Base-by-base conservation (phyloP, 2,888 invertebrate species). In the Drosophila formosana region DNA sequence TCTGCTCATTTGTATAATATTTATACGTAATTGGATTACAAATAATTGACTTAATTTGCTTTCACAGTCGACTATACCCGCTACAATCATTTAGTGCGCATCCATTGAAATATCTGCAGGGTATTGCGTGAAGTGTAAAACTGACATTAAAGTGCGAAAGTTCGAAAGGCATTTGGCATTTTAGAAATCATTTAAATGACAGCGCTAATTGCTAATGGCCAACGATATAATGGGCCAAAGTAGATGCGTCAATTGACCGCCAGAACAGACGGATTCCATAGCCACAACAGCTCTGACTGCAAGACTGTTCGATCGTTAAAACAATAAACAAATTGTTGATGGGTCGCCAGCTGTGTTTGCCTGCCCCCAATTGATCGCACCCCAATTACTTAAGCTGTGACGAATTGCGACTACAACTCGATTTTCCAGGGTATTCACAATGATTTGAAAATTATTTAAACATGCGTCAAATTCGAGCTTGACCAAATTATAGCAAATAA, bases 201-300 rank as follows among this genome's bases (percentile, higher is more conserved):
- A 52, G 80, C 68, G 83, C 69, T 80, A 80, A 80, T 80, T 80
- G 77, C 86, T 46, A 61, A 68, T 58, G 53, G 50, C 57, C 61
- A 46, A 51, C 61, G 57, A 52, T 41, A 45, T 49, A 81, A 70
- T 71, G 71, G 61, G 60, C 57, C 41, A 28, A n/a, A 43, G 41
- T 67, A 49, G 52, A 67, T 77, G 67, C 78, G 77, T 68, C 78
- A 68, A 78, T 63, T 61, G 57, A 58, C 28, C 77, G 62, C 30
- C 60, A 43, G 50, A 51, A 26, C 63, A 56, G 45, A 55, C 43
- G 55, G 25, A 57, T 61, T 7, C 61, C 52, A 18, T 37, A 45
- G 30, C 37, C 41, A 63, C n/a, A 25, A 11, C 7, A 37, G 11
- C 3, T 43, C 51, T 45, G 37, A 56, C 45, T 56, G 46, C 39